phyloP scores from a whole-genome alignment of 2,113 vertebrate species.

The Myotis davidii region DNA sequence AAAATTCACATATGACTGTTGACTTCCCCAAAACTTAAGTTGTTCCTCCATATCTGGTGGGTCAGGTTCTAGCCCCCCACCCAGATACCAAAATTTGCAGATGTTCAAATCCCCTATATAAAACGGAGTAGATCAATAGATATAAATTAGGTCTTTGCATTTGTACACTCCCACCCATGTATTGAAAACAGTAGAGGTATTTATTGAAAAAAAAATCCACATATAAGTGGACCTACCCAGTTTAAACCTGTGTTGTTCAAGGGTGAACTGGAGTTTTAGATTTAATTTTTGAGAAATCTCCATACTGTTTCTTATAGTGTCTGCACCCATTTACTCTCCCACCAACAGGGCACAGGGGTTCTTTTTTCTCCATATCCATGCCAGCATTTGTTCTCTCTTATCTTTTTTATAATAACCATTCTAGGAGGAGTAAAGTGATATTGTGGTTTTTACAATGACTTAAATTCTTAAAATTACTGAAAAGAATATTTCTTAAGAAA shows the following conservation, averaged over 20 bases:
- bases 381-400: neutral
- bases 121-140: neutral
- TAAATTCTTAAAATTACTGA: neutral
- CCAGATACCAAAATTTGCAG: neutral
- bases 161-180: neutral
- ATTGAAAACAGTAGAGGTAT: neutral
- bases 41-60: neutral
- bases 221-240: neutral
- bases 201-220: neutral
- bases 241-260: neutral
- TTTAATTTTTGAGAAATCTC: neutral
- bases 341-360: neutral
- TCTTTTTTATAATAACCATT: neutral
- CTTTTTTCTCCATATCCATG: neutral
- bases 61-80: neutral
- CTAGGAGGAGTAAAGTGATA: neutral
- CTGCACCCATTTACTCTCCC: neutral
- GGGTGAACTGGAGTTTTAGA: neutral
- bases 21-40: neutral
- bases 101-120: neutral
- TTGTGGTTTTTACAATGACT: neutral
- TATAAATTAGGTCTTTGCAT: neutral
- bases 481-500: constrained; percentile 10
- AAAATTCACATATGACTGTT: neutral
- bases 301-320: neutral